phyloP scores from a whole-genome alignment of 1,140 invertebrate genomes.

The Aphelinus certus region DNA sequence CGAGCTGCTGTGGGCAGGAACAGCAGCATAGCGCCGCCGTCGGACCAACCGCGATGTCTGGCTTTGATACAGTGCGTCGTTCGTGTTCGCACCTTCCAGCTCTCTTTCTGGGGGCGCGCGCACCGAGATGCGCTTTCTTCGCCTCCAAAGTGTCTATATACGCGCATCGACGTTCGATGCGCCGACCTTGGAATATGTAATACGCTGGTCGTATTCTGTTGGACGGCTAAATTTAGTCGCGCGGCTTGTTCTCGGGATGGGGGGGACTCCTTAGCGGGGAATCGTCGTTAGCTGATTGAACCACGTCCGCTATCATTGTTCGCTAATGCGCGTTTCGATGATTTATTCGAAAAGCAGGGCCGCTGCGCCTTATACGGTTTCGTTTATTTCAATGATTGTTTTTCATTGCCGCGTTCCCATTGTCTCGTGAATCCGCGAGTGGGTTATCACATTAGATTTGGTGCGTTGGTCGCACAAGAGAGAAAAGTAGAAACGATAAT shows the following conservation, averaged over 20 bases:
- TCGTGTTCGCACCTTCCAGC: background rate
- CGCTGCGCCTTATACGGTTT: no score
- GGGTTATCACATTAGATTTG: no score
- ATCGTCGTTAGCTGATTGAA: slow-evolving; percentile 27
- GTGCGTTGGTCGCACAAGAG: no score
- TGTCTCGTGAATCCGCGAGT: no score
- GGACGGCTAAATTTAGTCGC: slow-evolving; percentile 34
- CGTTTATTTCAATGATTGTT: no score
- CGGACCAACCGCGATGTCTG: slow-evolving; percentile 19
- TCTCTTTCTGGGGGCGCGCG: background rate
- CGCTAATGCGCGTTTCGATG: slow-evolving; percentile 12
- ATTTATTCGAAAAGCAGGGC: slow-evolving; percentile 23
- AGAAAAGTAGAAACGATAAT: no score
- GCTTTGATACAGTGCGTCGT: slow-evolving; percentile 29
- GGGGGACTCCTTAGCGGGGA: slow-evolving; percentile 23
- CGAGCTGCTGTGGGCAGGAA: background rate
- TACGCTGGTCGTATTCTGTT: slow-evolving; percentile 22
- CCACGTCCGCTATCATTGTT: slow-evolving; percentile 26
- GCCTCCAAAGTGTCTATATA: background rate
- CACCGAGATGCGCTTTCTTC: no score
- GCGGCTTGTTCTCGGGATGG: no score
- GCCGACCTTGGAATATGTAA: slow-evolving; percentile 38
- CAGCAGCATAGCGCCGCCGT: no score
- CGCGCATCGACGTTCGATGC: background rate
- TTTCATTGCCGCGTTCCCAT: no score